These are phyloP conservation scores for Ictalurus punctatus DNA, from an alignment of 2,113 vertebrate genomes.

Conservation along the genomic window DNA sequence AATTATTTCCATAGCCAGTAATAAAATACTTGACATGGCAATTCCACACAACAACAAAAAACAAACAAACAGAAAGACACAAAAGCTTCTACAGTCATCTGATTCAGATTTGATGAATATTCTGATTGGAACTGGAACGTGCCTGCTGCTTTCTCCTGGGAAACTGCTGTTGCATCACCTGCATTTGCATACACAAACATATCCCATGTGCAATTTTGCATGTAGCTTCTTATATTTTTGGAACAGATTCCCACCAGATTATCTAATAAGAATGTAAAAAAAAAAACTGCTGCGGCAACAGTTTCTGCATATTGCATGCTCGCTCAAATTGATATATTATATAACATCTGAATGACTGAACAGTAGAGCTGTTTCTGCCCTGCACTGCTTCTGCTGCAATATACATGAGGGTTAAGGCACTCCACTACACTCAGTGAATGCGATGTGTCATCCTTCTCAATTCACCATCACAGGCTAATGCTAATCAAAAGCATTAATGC, in stretches of 20 bases:
- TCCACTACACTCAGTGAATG: neutral
- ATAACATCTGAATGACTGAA: neutral
- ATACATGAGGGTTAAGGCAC: neutral
- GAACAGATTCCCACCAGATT: slow-evolving; percentile 2
- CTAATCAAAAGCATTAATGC: neutral
- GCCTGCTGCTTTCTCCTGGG: neutral
- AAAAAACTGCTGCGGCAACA: neutral
- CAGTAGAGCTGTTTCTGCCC: neutral
- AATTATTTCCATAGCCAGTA: neutral
- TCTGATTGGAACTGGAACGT: neutral
- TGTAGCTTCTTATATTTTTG: neutral
- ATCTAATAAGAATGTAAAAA: neutral
- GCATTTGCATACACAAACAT: neutral
- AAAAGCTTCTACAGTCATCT: neutral
- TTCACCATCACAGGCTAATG: neutral
- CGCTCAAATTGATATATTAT: neutral
- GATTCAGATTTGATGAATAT: neutral
- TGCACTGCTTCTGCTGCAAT: neutral
- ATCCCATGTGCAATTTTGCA: neutral
- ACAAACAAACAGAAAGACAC: neutral
- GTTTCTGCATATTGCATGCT: neutral
- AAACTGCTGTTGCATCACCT: neutral
- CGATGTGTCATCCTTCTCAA: neutral
- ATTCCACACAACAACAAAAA: neutral
- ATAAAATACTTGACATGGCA: neutral